Evolutionary conservation across 2,113 vertebrate species (phyloP), one percentile per base, ranked within the genome.

Genomic region (Psophia crepitans): DNA sequence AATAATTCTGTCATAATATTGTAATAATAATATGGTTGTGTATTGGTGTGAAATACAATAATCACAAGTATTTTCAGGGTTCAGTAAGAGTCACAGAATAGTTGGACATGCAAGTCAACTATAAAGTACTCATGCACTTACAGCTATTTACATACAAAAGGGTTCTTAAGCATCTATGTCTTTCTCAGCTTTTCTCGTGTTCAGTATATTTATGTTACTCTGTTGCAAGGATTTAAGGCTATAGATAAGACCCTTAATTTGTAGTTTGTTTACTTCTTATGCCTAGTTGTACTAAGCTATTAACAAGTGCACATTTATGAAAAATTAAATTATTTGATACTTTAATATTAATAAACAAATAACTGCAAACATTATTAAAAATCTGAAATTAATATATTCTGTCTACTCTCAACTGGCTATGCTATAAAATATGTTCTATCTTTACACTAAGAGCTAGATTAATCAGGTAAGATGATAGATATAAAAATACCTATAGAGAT

Each of bases 271-370:
- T 87, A 51, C 39, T 70, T 81, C 80, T 93, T 60, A 66, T 53
- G 64, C 23, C 17, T 80, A 65, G 32, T 58, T 70, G 44, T 71
- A 26, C 54, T 48, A 84, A 85, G 61, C 22, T 82, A 68, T 66
- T 92, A 90, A 85, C 46, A 82, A 78, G 14, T 46, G 19, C 21
- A 82, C 19, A 63, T 54, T 85, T 91, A 73, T 53, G 48, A 27
- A 82, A 87, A 95, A 90, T 66, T 80, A 77, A 84, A 94, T 74
- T 0, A 68, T 79, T 71, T 84, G 28, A 75, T 30, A 85, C 24
- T 87, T 95, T 49, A 71, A 83, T 94, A 84, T 78, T 78, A 84
- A 54, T 63, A 89, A 96, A 77, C 69, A 81, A 61, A 76, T 84
- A 87, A 83, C 49, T 35, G 32, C 54, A 89, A 89, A 89, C 12